A percentile compares a stretch with the other conserved stretches of the same genome.
phyloP scores from a whole-genome alignment of 2,113 vertebrate genomes.

The Equus przewalskii region DNA sequence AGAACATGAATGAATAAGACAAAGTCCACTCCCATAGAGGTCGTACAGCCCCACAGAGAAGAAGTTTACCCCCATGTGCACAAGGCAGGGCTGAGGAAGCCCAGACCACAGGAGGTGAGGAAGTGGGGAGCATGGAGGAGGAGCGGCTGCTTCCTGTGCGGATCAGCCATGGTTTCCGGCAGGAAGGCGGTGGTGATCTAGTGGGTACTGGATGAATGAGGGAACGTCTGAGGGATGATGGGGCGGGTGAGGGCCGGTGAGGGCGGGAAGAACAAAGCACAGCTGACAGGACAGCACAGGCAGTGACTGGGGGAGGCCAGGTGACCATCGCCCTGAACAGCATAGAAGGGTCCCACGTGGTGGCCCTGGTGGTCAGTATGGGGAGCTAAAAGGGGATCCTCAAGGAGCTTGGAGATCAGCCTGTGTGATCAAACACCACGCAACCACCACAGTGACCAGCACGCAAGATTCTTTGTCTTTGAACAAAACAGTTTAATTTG shows the following conservation, averaged over 20 bases:
- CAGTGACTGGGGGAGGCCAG: fast-evolving
- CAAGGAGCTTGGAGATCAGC: fast-evolving
- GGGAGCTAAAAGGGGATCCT: too few species aligned
- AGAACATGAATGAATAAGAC: too few species aligned
- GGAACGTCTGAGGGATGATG: fast-evolving
- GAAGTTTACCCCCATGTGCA: too few species aligned
- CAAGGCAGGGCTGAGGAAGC: too few species aligned
- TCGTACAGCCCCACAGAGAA: too few species aligned
- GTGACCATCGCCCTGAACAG: neutral
- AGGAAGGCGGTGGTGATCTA: neutral
- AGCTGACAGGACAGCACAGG: fast-evolving
- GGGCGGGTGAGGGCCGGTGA: neutral
- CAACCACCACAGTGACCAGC: too few species aligned
- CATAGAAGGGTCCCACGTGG: fast-evolving
- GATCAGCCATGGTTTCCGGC: neutral
- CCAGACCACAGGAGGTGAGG: too few species aligned
- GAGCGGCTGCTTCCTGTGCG: too few species aligned
- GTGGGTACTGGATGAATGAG: too few species aligned
- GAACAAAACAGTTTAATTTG: neutral
- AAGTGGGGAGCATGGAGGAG: too few species aligned
- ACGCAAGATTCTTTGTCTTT: neutral
- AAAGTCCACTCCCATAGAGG: too few species aligned
- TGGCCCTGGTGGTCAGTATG: fast-evolving
- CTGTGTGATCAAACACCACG: fast-evolving
- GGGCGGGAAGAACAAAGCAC: too few species aligned